Percentiles rank a stretch among this genome's conserved stretches.
Conservation (phyloP, 2,113 vertebrate genomes). For the Colistium nudipinnis region DNA sequence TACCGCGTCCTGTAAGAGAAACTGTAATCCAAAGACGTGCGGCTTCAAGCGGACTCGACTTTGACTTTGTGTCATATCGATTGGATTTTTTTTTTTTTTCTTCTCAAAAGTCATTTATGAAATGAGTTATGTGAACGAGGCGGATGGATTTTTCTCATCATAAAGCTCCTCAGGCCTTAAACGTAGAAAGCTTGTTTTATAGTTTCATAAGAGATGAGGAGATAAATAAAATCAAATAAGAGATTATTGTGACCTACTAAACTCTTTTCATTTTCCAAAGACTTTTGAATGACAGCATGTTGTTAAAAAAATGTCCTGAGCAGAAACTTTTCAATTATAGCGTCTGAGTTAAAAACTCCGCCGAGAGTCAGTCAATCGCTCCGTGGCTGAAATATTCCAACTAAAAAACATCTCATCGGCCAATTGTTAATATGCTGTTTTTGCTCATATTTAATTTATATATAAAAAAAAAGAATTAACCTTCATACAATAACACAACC, state of each 20-base stretch:
- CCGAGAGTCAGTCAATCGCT: too few relatives aligned
- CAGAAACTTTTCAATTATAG: not conserved
- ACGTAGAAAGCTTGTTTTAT: conserved; percentile 7
- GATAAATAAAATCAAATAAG: not conserved
- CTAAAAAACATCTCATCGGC: too few relatives aligned
- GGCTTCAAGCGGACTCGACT: conserved; percentile 12
- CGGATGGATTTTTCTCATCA: conserved; percentile 26
- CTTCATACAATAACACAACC: too few relatives aligned
- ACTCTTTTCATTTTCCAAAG: not conserved
- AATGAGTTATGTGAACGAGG: conserved; percentile 10
- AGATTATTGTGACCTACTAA: not conserved
- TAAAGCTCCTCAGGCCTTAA: conserved; percentile 10
- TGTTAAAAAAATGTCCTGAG: not conserved
- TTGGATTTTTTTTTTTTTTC: conserved; percentile 25
- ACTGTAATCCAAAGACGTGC: not conserved
- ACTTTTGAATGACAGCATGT: not conserved
- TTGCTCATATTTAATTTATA: too few relatives aligned
- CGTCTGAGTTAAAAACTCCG: not conserved
- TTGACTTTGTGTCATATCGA: conserved; percentile 48
- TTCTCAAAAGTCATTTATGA: conserved; percentile 38
- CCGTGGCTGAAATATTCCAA: too few relatives aligned
- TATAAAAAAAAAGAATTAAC: too few relatives aligned
- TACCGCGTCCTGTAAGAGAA: conserved; percentile 39
- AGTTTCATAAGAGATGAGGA: conserved; percentile 1
- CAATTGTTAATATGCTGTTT: too few relatives aligned